phyloP scores from a whole-genome alignment of 2,888 invertebrate species.

The Agrochola litura region DNA sequence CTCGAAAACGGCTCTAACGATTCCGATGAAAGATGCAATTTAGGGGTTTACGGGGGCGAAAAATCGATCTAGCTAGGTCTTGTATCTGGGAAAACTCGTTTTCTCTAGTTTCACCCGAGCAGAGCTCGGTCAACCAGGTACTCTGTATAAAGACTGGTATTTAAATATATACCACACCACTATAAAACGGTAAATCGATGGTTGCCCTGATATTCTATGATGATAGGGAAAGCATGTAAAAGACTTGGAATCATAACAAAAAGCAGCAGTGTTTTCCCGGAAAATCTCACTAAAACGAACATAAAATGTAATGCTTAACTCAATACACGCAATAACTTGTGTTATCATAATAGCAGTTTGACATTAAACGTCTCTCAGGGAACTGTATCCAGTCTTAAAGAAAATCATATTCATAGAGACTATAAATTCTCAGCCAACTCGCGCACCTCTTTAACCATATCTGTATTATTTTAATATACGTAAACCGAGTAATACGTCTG shows the following conservation, averaged over 20 bases:
- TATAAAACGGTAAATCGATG: too few species aligned
- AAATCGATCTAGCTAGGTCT: too few species aligned
- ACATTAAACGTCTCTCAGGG: conserved; percentile 82
- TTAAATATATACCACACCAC: too few species aligned
- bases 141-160: too few species aligned
- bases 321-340: conserved; percentile 59
- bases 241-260: background rate
- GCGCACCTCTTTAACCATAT: conserved; percentile 88
- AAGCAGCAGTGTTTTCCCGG: background rate
- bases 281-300: conserved; percentile 2
- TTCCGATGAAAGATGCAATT: too few species aligned
- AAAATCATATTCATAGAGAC: conserved; percentile 90
- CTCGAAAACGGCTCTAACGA: too few species aligned
- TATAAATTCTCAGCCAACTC: conserved; percentile 85
- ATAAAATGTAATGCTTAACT: conserved; percentile 38
- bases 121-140: too few species aligned
- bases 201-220: too few species aligned
- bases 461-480: conserved; percentile 90
- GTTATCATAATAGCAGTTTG: conserved; percentile 74
- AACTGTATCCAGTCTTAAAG: conserved; percentile 87
- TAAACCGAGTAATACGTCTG: conserved; percentile 81
- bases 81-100: too few species aligned
- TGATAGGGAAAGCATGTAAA: too few species aligned
- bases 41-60: too few species aligned
- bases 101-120: too few species aligned